Base-by-base conservation (phyloP, 2,113 vertebrate genomes). In the Zapornia atra region DNA sequence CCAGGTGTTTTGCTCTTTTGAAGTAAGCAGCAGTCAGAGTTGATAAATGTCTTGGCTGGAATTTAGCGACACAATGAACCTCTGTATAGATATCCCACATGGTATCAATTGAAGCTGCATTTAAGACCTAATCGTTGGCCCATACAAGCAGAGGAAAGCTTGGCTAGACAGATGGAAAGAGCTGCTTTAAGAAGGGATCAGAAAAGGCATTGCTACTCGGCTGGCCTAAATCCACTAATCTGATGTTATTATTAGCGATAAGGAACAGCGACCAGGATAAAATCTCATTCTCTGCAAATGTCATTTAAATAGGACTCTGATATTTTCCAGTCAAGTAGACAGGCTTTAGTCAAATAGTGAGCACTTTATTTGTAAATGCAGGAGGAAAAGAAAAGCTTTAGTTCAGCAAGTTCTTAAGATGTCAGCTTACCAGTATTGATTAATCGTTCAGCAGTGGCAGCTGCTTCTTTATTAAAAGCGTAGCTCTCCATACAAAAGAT, bases 201-300 rank as follows among this genome's bases (percentile, higher is more conserved):
- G 96, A 97, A 97, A 97, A 97, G 91, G 94, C 97, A 96, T 90
- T 97, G 97, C 97, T 98, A 90, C 96, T 98, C 72, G 13, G 59
- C 95, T 92, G 94, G 96, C 97, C 97, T 98, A 98, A 98, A 98
- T 98, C 98, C 97, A 96, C 96, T 98, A 98, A 98, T 98, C 98
- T 98, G 97, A 97, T 98, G 97, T 98, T 98, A 98, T 98, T 98
- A 98, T 98, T 98, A 98, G 97, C 61, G 82, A 98, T 98, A 97
- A 98, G 97, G 97, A 98, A 95, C 95, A 96, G 97, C 95, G 79
- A 94, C 96, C 96, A 95, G 97, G 97, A 98, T 98, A 98, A 98
- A 98, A 98, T 98, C 97, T 97, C 97, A 98, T 98, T 97, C 94
- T 97, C 96, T 97, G 95, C 86, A 98, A 97, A 98, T 98, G 97